Conservation (phyloP, 1,140 invertebrate genomes). For the Cotesia chilonis region DNA sequence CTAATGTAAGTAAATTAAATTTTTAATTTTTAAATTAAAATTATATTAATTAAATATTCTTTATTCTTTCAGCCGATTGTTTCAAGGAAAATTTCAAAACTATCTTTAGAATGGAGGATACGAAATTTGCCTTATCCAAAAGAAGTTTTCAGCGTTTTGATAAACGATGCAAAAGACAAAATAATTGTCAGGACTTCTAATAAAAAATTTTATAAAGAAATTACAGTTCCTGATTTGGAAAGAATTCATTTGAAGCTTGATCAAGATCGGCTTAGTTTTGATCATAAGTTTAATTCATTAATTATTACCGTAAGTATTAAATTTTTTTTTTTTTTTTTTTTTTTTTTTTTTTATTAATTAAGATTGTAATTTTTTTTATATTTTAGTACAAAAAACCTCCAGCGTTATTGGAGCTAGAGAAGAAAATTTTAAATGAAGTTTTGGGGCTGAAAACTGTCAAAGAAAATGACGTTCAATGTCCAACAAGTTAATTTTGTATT, state of each 20-base stretch:
- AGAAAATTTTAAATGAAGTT: constrained; percentile 67
- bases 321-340: constrained; percentile 14
- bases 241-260: constrained; percentile 71
- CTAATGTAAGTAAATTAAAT: no score
- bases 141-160: constrained; percentile 74
- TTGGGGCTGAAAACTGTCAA: constrained; percentile 67
- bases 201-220: constrained; percentile 83
- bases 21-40: not conserved
- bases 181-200: constrained; percentile 75
- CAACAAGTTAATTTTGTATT: constrained; percentile 57
- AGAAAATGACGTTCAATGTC: constrained; percentile 66
- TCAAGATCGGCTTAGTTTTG: constrained; percentile 72
- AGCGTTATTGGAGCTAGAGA: constrained; percentile 75
- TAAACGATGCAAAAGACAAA: constrained; percentile 72
- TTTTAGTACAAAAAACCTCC: constrained; percentile 80
- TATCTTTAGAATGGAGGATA: constrained; percentile 81
- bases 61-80: constrained; percentile 72
- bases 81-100: constrained; percentile 75
- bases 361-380: constrained; percentile 55
- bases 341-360: constrained; percentile 22
- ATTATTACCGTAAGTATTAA: constrained; percentile 73
- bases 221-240: constrained; percentile 76
- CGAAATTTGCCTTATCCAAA: constrained; percentile 78
- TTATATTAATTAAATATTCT: constrained; percentile 26
- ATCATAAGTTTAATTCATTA: constrained; percentile 79